Evolutionary conservation across 1,140 invertebrate genomes (phyloP), one percentile per base, ranked within the genome.

Genomic region (silkworm (Bombyx mori)): DNA sequence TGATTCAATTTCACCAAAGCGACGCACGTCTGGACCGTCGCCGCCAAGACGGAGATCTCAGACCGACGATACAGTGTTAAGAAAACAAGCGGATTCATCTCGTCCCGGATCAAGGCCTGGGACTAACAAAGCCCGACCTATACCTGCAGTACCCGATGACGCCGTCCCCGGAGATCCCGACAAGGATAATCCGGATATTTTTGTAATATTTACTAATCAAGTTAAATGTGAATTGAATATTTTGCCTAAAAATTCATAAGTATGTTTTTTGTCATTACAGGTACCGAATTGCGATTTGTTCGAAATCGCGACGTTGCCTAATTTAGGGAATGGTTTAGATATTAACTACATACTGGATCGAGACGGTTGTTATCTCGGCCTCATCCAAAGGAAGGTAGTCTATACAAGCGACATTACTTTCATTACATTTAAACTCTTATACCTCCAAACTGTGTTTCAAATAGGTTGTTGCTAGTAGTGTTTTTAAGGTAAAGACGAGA

Each of bases 261-360:
- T 50, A 0, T 50, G 42, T 58, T 52, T 10, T 8, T 35, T 35
- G 2, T 35, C 44, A 46, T 56, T 68, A 44, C 66, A 92, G 91
- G 89, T 94, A 1, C 93, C 93, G 1, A 88, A 92, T 52, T 91
- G 92, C 59, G 93, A 95, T 84, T 76, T 94, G 54, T 95, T 94
- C 68, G 91, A 93, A 73, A 82, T 89, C 44, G 79, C 86, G 42
- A 82, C 73, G 6, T 71, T 92, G 57, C 91, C 91, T 3, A 89
- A 89, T 57, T 70, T 92, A 3, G 80, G 81, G 8, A 85, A 87
- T 57, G 84, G 84, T 44, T 60, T 85, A 18, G 82, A 87, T 53
- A 82, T 87, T 9, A 82, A 86, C 54, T 83, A 84, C 52, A 87
- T 86, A 55, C 61, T 88, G 12, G 86, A 91, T 43, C 82, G 90